A percentile compares a stretch with the other conserved stretches of the same genome.
phyloP scores from a whole-genome alignment of 2,797 vertebrate genomes.

The Centropyge bicolor region DNA sequence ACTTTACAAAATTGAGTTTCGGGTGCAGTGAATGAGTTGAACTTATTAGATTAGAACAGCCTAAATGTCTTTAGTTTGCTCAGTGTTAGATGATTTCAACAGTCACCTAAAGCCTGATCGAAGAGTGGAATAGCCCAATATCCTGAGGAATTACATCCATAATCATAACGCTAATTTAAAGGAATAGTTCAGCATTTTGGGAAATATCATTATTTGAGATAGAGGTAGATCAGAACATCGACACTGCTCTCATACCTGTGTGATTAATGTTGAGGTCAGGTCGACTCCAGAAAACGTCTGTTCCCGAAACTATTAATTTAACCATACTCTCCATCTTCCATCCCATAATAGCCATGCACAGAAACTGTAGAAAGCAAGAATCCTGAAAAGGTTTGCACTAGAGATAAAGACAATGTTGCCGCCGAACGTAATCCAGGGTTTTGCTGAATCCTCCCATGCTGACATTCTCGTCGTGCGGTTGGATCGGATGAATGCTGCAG shows the following conservation, averaged over 20 bases:
- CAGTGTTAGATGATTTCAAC: not conserved
- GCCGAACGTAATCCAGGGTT: not conserved
- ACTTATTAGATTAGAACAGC: conserved; percentile 1
- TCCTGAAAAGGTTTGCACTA: not conserved
- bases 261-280: not conserved
- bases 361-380: not conserved
- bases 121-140: not conserved
- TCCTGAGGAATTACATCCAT: not conserved
- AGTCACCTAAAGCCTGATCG: not conserved
- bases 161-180: conserved; percentile 5
- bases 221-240: not conserved
- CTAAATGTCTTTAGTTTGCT: conserved; percentile 16
- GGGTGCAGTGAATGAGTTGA: conserved; percentile 10
- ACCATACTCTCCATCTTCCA: not conserved
- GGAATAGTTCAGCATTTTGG: not conserved
- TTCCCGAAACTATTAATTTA: not conserved
- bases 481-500: conserved; percentile 19
- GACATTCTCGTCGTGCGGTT: not conserved
- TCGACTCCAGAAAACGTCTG: not conserved
- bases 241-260: not conserved
- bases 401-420: not conserved
- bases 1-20: not conserved
- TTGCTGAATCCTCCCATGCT: not conserved
- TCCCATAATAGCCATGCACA: not conserved
- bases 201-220: not conserved